Conservation (phyloP, 2,113 vertebrate genomes). For the Tupaia chinensis region DNA sequence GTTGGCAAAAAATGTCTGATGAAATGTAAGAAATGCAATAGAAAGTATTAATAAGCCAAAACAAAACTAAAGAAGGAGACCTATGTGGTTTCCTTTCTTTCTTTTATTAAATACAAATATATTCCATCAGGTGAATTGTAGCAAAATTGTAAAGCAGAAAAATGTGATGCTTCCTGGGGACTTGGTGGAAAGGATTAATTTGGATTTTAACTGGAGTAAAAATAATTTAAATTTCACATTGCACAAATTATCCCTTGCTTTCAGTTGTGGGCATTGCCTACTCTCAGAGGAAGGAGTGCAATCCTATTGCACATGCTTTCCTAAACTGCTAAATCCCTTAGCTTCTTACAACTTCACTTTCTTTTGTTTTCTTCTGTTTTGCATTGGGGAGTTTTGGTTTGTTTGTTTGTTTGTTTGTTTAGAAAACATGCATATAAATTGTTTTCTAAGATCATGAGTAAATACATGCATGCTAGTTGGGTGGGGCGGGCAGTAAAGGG, state of each 20-base stretch:
- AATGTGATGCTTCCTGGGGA: background rate
- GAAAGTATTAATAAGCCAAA: constrained; percentile 62
- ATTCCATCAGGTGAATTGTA: constrained; percentile 35
- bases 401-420: no score
- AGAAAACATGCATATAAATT: no score
- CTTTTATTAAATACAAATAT: constrained; percentile 48
- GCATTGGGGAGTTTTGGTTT: no score
- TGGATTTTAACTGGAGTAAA: constrained; percentile 26
- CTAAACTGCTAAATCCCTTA: background rate
- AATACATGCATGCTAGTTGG: background rate
- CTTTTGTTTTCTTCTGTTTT: background rate
- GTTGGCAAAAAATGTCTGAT: constrained; percentile 35
- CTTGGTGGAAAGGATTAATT: background rate
- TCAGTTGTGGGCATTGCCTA: background rate
- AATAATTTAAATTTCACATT: constrained; percentile 11
- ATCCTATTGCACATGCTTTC: background rate
- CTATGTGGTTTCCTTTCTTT: constrained; percentile 34
- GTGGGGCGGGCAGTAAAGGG: background rate
- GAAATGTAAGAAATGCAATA: constrained; percentile 60
- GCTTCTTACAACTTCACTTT: background rate
- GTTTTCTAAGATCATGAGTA: background rate
- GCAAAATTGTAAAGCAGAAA: constrained; percentile 57
- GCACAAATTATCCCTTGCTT: background rate
- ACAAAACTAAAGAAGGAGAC: constrained; percentile 43
- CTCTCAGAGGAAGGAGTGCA: background rate